phyloP scores from a whole-genome alignment of 2,797 vertebrate species.

The Leptatherina wallacei region DNA sequence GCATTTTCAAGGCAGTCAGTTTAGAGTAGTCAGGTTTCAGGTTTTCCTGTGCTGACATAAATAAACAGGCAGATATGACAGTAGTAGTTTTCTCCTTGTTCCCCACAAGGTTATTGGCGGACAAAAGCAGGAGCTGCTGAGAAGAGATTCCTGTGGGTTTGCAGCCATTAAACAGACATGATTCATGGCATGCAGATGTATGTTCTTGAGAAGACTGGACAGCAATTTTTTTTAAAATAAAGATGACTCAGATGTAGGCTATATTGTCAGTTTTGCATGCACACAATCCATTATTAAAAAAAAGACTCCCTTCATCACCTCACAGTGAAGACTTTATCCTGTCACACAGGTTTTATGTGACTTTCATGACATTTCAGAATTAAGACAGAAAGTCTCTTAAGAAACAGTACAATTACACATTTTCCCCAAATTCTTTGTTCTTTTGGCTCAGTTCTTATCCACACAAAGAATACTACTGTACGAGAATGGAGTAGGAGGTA shows the following conservation, averaged over 20 bases:
- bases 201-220: neutral
- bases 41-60: neutral
- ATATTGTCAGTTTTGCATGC: neutral
- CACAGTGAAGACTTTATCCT: neutral
- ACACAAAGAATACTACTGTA: conserved; percentile 62
- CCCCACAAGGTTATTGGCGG: neutral
- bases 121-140: neutral
- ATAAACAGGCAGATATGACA: neutral
- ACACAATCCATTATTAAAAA: neutral
- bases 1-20: neutral
- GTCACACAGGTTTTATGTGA: conserved; percentile 10
- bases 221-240: conserved; percentile 7
- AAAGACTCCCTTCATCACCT: neutral
- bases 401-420: conserved; percentile 5
- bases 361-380: conserved; percentile 17
- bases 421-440: conserved; percentile 33
- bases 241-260: conserved; percentile 7
- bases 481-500: conserved; percentile 39
- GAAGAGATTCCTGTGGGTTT: conserved; percentile 6
- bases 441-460: conserved; percentile 9
- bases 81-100: conserved; percentile 2
- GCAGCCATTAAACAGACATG: neutral
- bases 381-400: neutral
- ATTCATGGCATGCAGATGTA: conserved; percentile 8
- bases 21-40: neutral